Percentiles rank a stretch among this genome's conserved stretches.
Evolutionary conservation across 2,797 vertebrate genomes (phyloP).

Genomic region (Aeoliscus strigatus): DNA sequence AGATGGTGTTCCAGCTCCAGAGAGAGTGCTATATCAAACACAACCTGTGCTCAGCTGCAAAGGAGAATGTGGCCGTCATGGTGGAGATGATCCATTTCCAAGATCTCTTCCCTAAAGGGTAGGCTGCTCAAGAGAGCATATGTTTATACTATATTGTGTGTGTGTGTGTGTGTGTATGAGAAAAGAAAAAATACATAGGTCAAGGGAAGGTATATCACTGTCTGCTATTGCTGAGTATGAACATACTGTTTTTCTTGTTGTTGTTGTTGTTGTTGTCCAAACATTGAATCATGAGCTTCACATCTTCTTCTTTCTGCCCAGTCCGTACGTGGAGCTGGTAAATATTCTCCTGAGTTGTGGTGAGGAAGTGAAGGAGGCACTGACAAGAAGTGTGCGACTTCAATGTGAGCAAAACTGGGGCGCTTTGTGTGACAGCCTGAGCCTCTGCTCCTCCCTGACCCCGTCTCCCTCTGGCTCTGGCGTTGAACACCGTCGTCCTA

Average conservation of each 20-base stretch:
- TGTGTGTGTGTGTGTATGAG: too few relatives aligned
- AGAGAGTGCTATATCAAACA: conserved; percentile 96
- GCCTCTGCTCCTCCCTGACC: conserved; percentile 82
- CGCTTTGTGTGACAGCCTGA: conserved; percentile 92
- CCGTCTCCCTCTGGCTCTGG: conserved; percentile 53
- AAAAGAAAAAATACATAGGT: too few relatives aligned
- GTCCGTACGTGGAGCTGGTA: conserved; percentile 94
- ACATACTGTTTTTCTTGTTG: conserved; percentile 9
- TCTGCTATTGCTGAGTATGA: conserved; percentile 12
- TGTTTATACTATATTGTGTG: too few relatives aligned
- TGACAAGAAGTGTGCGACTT: conserved; percentile 86
- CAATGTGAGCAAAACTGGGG: conserved; percentile 98
- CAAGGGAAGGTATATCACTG: too few relatives aligned
- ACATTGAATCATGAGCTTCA: conserved; percentile 20
- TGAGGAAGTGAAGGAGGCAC: conserved; percentile 91
- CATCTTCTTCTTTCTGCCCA: conserved; percentile 55
- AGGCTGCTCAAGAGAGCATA: conserved; percentile 8
- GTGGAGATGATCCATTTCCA: conserved; percentile 99
- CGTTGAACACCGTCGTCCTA: conserved; percentile 46
- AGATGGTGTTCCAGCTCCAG: conserved; percentile 98
- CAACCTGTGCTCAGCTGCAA: conserved; percentile 93
- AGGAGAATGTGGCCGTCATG: conserved; percentile 93
- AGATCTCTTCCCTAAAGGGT: conserved; percentile 96
- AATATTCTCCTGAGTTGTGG: conserved; percentile 93
- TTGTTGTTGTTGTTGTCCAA: conserved; percentile 11